A percentile compares a stretch with the other conserved stretches of the same genome.
phyloP scores from a whole-genome alignment of 1,140 invertebrate species.

The Ceratina australensis region DNA sequence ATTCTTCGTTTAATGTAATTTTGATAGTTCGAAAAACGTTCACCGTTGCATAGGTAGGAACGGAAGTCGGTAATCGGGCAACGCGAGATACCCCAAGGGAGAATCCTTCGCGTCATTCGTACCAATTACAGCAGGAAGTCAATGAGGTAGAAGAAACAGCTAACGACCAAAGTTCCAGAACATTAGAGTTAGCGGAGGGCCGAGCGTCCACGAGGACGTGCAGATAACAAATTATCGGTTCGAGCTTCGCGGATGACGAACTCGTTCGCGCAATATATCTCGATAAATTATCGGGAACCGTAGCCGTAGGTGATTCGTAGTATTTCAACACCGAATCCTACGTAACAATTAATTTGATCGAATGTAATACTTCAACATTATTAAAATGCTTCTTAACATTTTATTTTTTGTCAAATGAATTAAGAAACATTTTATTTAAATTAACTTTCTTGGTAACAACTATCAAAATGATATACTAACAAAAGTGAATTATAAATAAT shows the following conservation, averaged over 20 bases:
- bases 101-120: constrained; percentile 51
- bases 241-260: constrained; percentile 42
- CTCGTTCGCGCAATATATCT: constrained; percentile 30
- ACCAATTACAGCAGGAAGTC: constrained; percentile 60
- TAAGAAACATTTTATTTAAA: too few species aligned
- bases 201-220: not conserved
- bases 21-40: not conserved
- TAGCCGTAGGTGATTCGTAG: not conserved
- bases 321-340: not conserved
- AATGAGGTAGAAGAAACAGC: constrained; percentile 57
- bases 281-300: constrained; percentile 37
- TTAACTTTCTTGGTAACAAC: too few species aligned
- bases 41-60: not conserved
- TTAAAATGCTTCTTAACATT: too few species aligned
- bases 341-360: too few species aligned
- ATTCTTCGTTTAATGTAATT: not conserved
- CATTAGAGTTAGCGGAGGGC: constrained; percentile 27
- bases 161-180: constrained; percentile 60
- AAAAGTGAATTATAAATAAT: too few species aligned
- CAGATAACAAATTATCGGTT: constrained; percentile 59
- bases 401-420: too few species aligned
- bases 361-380: too few species aligned
- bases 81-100: not conserved
- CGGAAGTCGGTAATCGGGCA: not conserved
- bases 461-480: too few species aligned